Percentiles rank a stretch among this genome's conserved stretches.
Conservation (phyloP, 2,888 invertebrate genomes). For the Neoitamus cyanurus region DNA sequence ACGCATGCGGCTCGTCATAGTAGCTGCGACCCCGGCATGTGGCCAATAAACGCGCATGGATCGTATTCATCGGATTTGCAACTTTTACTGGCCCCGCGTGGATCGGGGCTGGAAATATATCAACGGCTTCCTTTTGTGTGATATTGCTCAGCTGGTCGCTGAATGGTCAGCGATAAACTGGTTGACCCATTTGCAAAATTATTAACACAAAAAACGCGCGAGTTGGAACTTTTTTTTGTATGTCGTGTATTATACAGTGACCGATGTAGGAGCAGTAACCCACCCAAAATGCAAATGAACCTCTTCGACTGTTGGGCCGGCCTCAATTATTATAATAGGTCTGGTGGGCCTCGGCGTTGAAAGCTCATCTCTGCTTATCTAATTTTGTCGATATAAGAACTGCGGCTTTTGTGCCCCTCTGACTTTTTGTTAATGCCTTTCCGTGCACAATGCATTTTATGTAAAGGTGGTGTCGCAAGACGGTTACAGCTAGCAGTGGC, state of each 20-base stretch:
- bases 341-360: not conserved
- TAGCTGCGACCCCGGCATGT: not conserved
- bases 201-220: not conserved
- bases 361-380: not conserved
- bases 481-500: not conserved
- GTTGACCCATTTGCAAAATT: not conserved
- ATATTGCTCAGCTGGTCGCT: not conserved
- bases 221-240: not conserved
- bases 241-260: not conserved
- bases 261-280: slow-evolving; percentile 5
- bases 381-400: not conserved
- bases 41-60: not conserved
- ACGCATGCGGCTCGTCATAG: not conserved
- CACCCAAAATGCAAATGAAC: not conserved
- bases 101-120: not conserved
- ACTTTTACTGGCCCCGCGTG: not conserved
- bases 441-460: not conserved
- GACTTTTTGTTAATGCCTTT: not conserved
- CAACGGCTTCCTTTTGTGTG: not conserved
- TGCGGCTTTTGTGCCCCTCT: not conserved
- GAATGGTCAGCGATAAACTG: not conserved
- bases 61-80: slow-evolving; percentile 6
- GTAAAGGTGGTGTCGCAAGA: not conserved
- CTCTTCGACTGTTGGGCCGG: not conserved
- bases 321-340: slow-evolving; percentile 1